These are phyloP conservation scores for Leptogaster cylindrica DNA, from an alignment of 2,888 invertebrate species.

Conservation along the genomic window DNA sequence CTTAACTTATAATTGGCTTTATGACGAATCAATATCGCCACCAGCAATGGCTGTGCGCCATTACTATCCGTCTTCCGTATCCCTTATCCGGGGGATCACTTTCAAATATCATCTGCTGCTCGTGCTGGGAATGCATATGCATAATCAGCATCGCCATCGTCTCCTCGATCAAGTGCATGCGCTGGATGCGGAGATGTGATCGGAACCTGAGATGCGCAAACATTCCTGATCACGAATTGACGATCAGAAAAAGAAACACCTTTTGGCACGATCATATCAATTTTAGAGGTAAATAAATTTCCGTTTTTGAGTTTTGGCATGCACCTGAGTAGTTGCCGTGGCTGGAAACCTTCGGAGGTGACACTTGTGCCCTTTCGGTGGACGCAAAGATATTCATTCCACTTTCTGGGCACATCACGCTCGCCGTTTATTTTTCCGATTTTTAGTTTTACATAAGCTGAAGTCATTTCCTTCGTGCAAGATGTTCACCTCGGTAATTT, in stretches of 20 bases:
- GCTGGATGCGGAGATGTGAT: conserved; percentile 16
- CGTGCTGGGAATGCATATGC: not conserved
- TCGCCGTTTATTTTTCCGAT: conserved; percentile 6
- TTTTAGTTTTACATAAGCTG: not conserved
- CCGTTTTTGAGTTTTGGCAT: conserved; percentile 44
- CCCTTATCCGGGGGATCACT: not conserved
- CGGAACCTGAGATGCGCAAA: conserved; percentile 41
- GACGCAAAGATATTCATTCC: conserved; percentile 30
- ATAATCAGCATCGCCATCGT: conserved; percentile 18
- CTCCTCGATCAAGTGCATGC: conserved; percentile 18
- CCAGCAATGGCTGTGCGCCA: no score
- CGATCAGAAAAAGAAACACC: conserved; percentile 46
- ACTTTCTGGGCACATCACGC: conserved; percentile 35
- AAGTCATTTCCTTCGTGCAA: conserved; percentile 3
- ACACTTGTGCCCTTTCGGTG: conserved; percentile 27
- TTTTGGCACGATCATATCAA: conserved; percentile 47
- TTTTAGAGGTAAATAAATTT: conserved; percentile 45
- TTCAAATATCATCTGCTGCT: not conserved
- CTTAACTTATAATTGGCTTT: no score
- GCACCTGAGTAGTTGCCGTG: conserved; percentile 42
- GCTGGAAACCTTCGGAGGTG: conserved; percentile 28
- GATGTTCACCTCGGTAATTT: conserved; percentile 22
- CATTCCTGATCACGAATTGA: conserved; percentile 46
- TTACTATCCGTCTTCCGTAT: no score
- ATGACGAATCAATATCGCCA: no score